phyloP scores from a whole-genome alignment of 2,888 invertebrate genomes.

The Sarcophaga carnaria region DNA sequence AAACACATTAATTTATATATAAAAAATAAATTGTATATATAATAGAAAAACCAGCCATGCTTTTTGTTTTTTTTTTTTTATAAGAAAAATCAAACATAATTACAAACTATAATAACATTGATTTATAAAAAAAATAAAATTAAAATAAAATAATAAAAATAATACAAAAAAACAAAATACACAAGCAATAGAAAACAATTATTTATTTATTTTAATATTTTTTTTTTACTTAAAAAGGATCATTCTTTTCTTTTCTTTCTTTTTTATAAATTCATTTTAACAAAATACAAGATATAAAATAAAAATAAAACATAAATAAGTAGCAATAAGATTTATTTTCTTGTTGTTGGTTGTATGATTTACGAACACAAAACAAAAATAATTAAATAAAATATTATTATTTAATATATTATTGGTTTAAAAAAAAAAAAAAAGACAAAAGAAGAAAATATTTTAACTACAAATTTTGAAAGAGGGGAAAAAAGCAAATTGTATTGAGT shows the following conservation, averaged over 20 bases:
- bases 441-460: slow-evolving; percentile 60
- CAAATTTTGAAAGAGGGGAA: slow-evolving; percentile 46
- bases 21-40: slow-evolving; percentile 33
- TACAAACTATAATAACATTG: slow-evolving; percentile 78
- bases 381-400: neutral
- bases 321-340: slow-evolving; percentile 58
- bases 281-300: slow-evolving; percentile 58
- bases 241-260: slow-evolving; percentile 41
- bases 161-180: slow-evolving; percentile 67
- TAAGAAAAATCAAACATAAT: slow-evolving; percentile 69
- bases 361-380: slow-evolving; percentile 62
- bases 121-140: slow-evolving; percentile 76
- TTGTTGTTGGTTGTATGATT: slow-evolving; percentile 28
- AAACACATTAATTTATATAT: slow-evolving; percentile 57
- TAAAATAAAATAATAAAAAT: slow-evolving; percentile 70
- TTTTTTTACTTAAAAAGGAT: slow-evolving; percentile 60
- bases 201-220: slow-evolving; percentile 57
- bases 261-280: slow-evolving; percentile 56
- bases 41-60: slow-evolving; percentile 66
- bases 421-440: slow-evolving; percentile 26
- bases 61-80: slow-evolving; percentile 52
- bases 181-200: slow-evolving; percentile 69
- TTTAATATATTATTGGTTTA: neutral
- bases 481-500: slow-evolving; percentile 1
- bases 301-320: slow-evolving; percentile 54